phyloP scores from a whole-genome alignment of 2,113 vertebrate genomes.

The Forbesichthys agassizii region DNA sequence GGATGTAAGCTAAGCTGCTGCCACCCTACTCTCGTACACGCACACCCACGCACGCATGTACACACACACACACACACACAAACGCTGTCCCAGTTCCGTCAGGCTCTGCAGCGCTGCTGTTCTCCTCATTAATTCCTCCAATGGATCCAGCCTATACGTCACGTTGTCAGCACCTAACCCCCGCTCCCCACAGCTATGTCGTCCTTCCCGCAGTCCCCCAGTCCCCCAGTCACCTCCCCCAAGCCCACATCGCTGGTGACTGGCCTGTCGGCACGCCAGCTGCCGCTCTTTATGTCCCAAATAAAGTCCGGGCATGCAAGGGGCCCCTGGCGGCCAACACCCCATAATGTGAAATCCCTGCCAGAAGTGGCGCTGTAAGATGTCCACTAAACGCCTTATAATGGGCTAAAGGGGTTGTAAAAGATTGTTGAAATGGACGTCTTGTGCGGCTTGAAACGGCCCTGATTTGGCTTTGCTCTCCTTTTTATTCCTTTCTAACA shows the following conservation, averaged over 20 bases:
- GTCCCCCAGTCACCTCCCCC: slow-evolving; percentile 2
- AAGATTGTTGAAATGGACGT: neutral
- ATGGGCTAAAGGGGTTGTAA: neutral
- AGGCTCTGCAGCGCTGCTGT: slow-evolving; percentile 38
- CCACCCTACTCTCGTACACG: neutral
- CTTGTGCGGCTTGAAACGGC: neutral
- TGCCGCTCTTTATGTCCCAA: slow-evolving; percentile 42
- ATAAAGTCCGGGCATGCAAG: slow-evolving; percentile 41
- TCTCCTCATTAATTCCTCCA: slow-evolving; percentile 56
- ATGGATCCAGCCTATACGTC: slow-evolving; percentile 47
- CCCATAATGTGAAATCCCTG: slow-evolving; percentile 26
- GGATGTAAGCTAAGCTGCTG: slow-evolving; percentile 23
- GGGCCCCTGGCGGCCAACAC: slow-evolving; percentile 26
- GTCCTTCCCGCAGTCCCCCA: slow-evolving; percentile 37
- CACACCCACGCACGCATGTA: neutral
- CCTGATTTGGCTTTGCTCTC: neutral
- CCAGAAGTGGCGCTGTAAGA: slow-evolving; percentile 18
- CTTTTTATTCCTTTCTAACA: neutral
- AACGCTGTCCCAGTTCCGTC: neutral
- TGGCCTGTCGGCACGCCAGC: slow-evolving; percentile 22
- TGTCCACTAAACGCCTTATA: neutral
- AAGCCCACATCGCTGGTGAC: slow-evolving; percentile 20
- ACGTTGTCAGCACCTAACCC: slow-evolving; percentile 56
- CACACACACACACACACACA: slow-evolving; percentile 3
- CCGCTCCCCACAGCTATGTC: slow-evolving; percentile 28